Percentiles rank a stretch among this genome's conserved stretches.
Conservation (phyloP, 35 echinoderm and acorn worm species). For the Chiridota heheva region DNA sequence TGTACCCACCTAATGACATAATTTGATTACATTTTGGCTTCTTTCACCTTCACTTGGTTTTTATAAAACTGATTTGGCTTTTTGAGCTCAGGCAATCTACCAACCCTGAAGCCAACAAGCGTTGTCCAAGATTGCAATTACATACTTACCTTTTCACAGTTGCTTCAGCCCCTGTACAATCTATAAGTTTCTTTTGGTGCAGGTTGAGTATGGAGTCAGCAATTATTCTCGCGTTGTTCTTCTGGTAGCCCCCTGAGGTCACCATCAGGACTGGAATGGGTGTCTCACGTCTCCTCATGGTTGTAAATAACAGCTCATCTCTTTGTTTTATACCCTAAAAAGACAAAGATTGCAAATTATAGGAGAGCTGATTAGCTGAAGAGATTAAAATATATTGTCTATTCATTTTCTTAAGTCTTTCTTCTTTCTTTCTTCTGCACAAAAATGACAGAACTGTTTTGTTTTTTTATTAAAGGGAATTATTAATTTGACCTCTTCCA, state of each 20-base stretch:
- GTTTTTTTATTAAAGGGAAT: not conserved
- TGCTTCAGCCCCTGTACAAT: slow-evolving; percentile 66
- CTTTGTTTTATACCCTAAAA: slow-evolving; percentile 69
- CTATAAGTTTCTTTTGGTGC: slow-evolving; percentile 52
- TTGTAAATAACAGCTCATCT: slow-evolving; percentile 87
- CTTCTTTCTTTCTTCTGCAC: not conserved
- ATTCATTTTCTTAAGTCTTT: not conserved
- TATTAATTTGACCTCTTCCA: not conserved
- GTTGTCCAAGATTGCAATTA: too few relatives aligned
- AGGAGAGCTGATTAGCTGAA: not conserved
- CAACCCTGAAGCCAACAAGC: too few relatives aligned
- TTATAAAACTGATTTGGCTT: too few relatives aligned
- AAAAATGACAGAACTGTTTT: not conserved
- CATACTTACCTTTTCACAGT: too few relatives aligned
- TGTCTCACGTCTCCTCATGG: slow-evolving; percentile 33
- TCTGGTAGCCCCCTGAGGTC: slow-evolving; percentile 95
- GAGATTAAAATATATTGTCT: not conserved
- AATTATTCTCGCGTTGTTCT: slow-evolving; percentile 87
- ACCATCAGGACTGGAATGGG: slow-evolving; percentile 88
- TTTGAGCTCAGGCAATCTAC: too few relatives aligned
- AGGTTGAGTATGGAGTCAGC: slow-evolving; percentile 90
- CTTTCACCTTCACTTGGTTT: too few relatives aligned
- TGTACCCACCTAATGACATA: too few relatives aligned
- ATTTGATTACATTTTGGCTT: too few relatives aligned
- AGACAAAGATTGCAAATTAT: not conserved